A percentile compares a stretch with the other conserved stretches of the same genome.
These are phyloP conservation scores for Ceratina calcarata DNA, from an alignment of 1,140 invertebrate genomes.

Conservation along the genomic window DNA sequence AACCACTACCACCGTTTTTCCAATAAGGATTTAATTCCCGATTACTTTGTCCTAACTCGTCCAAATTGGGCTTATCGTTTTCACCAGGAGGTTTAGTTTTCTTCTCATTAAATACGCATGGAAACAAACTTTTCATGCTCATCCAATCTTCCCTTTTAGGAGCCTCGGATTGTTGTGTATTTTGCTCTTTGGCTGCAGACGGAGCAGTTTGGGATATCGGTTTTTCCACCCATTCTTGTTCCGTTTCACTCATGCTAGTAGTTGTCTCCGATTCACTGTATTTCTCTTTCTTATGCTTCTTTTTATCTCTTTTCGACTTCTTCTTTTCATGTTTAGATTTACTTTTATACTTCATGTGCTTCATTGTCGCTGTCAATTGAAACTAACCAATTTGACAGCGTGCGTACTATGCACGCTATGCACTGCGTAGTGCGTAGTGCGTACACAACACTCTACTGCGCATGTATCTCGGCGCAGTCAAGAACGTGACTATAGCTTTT, in stretches of 20 bases:
- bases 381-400: no score
- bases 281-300: constrained; percentile 66
- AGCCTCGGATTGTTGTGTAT: constrained; percentile 37
- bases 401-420: no score
- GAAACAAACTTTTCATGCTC: constrained; percentile 75
- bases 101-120: constrained; percentile 74
- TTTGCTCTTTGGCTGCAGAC: constrained; percentile 14
- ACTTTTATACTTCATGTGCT: constrained; percentile 25
- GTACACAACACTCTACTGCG: no score
- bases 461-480: no score
- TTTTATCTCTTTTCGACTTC: constrained; percentile 61
- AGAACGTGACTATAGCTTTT: no score
- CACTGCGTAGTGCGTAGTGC: no score
- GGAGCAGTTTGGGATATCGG: constrained; percentile 26
- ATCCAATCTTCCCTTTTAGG: constrained; percentile 80
- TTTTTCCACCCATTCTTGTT: constrained; percentile 83
- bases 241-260: constrained; percentile 49
- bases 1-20: constrained; percentile 92
- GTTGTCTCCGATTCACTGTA: constrained; percentile 50
- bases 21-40: constrained; percentile 96
- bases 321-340: constrained; percentile 51
- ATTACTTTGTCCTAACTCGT: constrained; percentile 86
- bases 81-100: constrained; percentile 73
- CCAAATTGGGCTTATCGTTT: constrained; percentile 79
- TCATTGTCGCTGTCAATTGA: constrained; percentile 13